Conservation (phyloP, 2,888 invertebrate species). For the Macrophya alboannulata region DNA sequence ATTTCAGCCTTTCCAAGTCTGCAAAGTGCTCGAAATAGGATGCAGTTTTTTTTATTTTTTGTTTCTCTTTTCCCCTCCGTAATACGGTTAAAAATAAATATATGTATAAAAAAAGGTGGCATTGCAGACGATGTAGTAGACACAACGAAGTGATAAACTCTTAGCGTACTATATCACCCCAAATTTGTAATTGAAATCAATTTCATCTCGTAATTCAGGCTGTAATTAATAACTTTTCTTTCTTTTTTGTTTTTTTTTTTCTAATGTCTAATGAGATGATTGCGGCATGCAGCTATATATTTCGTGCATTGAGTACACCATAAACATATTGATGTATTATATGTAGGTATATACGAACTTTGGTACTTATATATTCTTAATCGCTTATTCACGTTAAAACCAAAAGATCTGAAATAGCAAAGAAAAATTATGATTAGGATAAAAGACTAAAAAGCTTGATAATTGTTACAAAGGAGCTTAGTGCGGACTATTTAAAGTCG, state of each 20-base stretch:
- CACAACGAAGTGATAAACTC: background rate
- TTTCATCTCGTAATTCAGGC: background rate
- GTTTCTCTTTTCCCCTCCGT: background rate
- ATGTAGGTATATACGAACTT: constrained; percentile 53
- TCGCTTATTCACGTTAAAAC: constrained; percentile 52
- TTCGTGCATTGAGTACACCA: constrained; percentile 48
- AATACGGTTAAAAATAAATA: background rate
- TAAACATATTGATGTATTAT: background rate
- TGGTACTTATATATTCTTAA: constrained; percentile 54
- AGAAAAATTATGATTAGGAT: constrained; percentile 49
- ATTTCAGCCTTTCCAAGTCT: background rate
- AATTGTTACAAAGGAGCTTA: background rate
- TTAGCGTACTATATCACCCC: background rate
- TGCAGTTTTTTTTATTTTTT: background rate
- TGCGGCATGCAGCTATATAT: constrained; percentile 41
- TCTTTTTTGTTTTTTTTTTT: background rate
- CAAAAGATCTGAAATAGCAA: constrained; percentile 56
- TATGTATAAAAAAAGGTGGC: background rate
- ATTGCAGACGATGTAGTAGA: background rate
- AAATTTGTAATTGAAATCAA: constrained; percentile 29
- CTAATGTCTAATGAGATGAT: background rate
- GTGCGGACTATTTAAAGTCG: background rate
- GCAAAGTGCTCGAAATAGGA: background rate
- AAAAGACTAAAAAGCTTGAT: constrained; percentile 13
- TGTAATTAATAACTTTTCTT: background rate